Base-by-base conservation (phyloP, 2,797 vertebrate genomes). In the Poecilia velifera region DNA sequence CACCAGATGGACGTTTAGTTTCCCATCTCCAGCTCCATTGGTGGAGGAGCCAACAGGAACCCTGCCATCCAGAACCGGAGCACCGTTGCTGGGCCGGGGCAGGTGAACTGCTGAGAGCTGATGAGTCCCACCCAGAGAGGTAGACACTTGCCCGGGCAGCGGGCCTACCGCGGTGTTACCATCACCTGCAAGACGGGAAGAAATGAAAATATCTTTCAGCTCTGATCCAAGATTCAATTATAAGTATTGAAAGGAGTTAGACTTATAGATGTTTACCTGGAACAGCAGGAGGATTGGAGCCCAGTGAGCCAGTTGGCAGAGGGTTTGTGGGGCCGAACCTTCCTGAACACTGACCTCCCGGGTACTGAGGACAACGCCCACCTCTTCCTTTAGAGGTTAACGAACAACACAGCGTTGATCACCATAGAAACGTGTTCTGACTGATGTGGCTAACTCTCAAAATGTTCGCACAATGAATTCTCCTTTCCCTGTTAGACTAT, bases 1-100 rank as follows among this genome's bases (percentile, higher is more conserved):
- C 68, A 90, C 12, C 70, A 75, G 45, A 6, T 85, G 83, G 47
- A 82, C n/a, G 14, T 87, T 78, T 1, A 78, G 13, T 51, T 68
- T 71, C 57, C 84, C 78, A 31, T 31, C 83, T 41, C 7, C 20
- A 49, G 53, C 64, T 83, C 45, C 82, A n/a, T 73, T 31, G 71
- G 39, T 73, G 31, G 81, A 68, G 51, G 84, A 80, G n/a, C 34
- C 43, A 12, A 62, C 46, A 6, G 78, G 74, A 51, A 34, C 45
- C 18, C 51, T 57, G 55, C 66, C 47, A 47, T 77, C 79, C 73
- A 70, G 28, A 68, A n/a, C 28, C 1, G 39, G 66, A 73, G 68
- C 59, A 51, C n/a, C 51, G 43, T 34, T 39, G 41, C 25, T 25
- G 22, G 76, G 85, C 64, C 84, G 78, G 72, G 59, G 75, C 13